These are phyloP conservation scores for Allobates femoralis DNA, from an alignment of 2,797 vertebrate genomes.

Conservation along the genomic window DNA sequence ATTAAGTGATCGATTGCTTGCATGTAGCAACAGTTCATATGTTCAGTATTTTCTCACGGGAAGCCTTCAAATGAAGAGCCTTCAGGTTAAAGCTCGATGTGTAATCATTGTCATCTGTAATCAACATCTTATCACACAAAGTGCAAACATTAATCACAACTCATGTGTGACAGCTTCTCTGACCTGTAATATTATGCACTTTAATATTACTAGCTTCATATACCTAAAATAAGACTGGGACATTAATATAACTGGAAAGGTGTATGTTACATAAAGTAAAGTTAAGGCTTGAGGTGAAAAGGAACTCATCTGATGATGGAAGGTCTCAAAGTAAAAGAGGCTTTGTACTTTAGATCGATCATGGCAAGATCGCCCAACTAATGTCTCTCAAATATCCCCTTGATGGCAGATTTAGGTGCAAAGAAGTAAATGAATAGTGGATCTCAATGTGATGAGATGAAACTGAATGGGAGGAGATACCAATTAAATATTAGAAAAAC, in stretches of 20 bases:
- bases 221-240: background rate
- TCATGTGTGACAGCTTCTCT: background rate
- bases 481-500: too few species aligned
- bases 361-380: background rate
- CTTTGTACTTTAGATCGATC: background rate
- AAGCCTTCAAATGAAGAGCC: slow-evolving; percentile 27
- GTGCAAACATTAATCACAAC: slow-evolving; percentile 10
- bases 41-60: slow-evolving; percentile 31
- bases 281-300: background rate
- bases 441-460: too few species aligned
- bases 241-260: background rate
- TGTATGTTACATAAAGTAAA: background rate
- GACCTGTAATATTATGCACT: background rate
- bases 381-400: background rate
- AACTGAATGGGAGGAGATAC: too few species aligned
- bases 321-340: background rate
- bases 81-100: slow-evolving; percentile 59
- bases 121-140: background rate
- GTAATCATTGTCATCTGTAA: slow-evolving; percentile 6
- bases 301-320: background rate
- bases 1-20: slow-evolving; percentile 28
- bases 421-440: background rate
- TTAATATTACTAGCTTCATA: background rate
- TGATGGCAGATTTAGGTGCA: background rate
- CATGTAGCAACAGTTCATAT: slow-evolving; percentile 34